Evolutionary conservation across 2,888 invertebrate genomes (phyloP).

Genomic region (Hipparchia sbordonii): DNA sequence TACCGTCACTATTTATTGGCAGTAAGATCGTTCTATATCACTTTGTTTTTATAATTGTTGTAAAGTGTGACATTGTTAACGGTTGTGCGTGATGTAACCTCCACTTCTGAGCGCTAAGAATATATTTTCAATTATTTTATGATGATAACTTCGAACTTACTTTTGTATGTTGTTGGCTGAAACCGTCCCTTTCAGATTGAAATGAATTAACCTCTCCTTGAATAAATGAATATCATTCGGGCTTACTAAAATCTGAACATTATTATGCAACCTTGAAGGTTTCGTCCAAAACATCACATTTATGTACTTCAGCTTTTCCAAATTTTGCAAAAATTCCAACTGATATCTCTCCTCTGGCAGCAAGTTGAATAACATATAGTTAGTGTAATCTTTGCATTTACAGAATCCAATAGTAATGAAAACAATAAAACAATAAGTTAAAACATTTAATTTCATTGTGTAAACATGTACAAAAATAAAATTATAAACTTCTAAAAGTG

Average conservation of each 20-base stretch:
- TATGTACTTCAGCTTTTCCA: conserved; percentile 57
- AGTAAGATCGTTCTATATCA: no score
- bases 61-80: no score
- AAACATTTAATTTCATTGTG: conserved; percentile 52
- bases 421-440: conserved; percentile 50
- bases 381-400: conserved; percentile 52
- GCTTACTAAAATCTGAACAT: conserved; percentile 59
- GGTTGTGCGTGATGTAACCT: no score
- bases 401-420: conserved; percentile 48
- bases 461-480: conserved; percentile 12
- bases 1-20: no score
- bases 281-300: conserved; percentile 61
- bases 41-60: no score
- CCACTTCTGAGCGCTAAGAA: no score
- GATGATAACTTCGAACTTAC: conserved; percentile 45
- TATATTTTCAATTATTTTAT: no score
- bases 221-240: conserved; percentile 53
- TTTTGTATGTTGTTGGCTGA: conserved; percentile 53
- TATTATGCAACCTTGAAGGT: conserved; percentile 55
- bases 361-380: conserved; percentile 52
- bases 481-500: background rate
- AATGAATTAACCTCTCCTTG: conserved; percentile 57
- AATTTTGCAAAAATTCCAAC: conserved; percentile 59
- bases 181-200: conserved; percentile 46
- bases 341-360: conserved; percentile 53